Evolutionary conservation across 2,888 invertebrate genomes (phyloP), one percentile per base, ranked within the genome.

Genomic region (Campoletis raptor): DNA sequence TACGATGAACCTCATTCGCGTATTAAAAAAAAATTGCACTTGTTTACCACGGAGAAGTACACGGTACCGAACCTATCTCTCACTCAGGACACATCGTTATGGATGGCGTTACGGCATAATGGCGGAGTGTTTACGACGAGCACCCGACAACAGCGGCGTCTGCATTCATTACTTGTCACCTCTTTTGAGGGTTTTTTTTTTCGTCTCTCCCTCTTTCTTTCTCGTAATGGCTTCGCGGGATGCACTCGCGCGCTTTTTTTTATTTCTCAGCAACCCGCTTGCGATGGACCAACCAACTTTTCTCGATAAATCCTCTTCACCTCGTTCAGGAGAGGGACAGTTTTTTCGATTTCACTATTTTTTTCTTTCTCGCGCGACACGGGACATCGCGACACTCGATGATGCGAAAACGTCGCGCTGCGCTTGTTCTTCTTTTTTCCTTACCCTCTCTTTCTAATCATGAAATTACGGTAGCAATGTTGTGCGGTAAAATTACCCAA

Each of bases 31-130:
- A 40, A 67, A 84, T 15, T 42, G 48, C 36, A 37, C 84, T 83
- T 84, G 81, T 84, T 86, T 78, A 84, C 73, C 78, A 69, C 81
- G 66, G 40, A 70, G 30, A 36, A 69, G 64, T 42, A 64, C 81
- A 21, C 54, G 77, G 61, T 2, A 45, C 37, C 52, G 70, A 52
- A 69, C 69, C 69, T 85, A 78, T 72, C 73, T 36, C 61, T 79
- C 78, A 77, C 81, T 72, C 83, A 81, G 81, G n/a, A 21, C 48
- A 48, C 78, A 80, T 80, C 81, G 77, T 86, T 85, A 84, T 85
- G 83, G 83, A 84, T 85, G 83, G 83, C 87, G 87, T 85, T 82
- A 84, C 86, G 72, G 67, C 78, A 84, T 86, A 81, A 86, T 86
- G 86, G 84, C 83, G 86, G 81, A 77, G 76, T 84, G 83, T 83